Percentiles rank a stretch among this genome's conserved stretches.
phyloP scores from a whole-genome alignment of 2,113 vertebrate species.

The Plecotus auritus region DNA sequence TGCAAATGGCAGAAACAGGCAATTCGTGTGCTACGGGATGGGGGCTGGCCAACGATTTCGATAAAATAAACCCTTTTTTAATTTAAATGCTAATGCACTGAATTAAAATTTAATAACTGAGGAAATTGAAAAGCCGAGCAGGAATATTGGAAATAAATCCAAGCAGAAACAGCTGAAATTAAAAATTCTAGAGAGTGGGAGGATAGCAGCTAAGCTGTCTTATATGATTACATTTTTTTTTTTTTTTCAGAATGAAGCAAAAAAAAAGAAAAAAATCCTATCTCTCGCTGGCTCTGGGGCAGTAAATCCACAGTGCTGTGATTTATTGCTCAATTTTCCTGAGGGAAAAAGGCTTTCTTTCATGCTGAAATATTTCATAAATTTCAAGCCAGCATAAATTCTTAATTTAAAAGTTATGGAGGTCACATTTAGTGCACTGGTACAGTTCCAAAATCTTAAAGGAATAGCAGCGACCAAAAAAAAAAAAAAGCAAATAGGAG shows the following conservation, averaged over 20 bases:
- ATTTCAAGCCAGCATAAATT: constrained; percentile 92
- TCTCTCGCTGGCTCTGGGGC: constrained; percentile 89
- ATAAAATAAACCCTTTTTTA: constrained; percentile 98
- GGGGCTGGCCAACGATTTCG: constrained; percentile 85
- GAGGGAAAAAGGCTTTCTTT: constrained; percentile 88
- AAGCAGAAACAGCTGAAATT: constrained; percentile 99
- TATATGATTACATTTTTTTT: constrained; percentile 95
- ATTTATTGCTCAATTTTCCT: constrained; percentile 98
- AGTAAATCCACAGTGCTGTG: constrained; percentile 93
- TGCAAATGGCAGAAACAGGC: constrained; percentile 86
- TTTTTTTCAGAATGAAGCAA: constrained; percentile 83
- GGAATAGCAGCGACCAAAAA: constrained; percentile 73
- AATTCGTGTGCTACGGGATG: constrained; percentile 83
- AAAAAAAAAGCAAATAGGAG: neutral
- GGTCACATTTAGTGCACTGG: constrained; percentile 87
- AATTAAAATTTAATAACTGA: constrained; percentile 99
- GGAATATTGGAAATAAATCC: constrained; percentile 99
- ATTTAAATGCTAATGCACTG: constrained; percentile 99
- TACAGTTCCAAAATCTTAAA: constrained; percentile 85
- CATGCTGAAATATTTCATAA: constrained; percentile 94
- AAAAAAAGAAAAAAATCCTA: constrained; percentile 88
- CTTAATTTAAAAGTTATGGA: constrained; percentile 90
- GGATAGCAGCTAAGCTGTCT: constrained; percentile 94
- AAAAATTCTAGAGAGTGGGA: constrained; percentile 98
- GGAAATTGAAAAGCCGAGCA: constrained; percentile 99